A percentile compares a stretch with the other conserved stretches of the same genome.
Conservation (phyloP, 2,797 vertebrate species). For the Acanthopagrus latus region DNA sequence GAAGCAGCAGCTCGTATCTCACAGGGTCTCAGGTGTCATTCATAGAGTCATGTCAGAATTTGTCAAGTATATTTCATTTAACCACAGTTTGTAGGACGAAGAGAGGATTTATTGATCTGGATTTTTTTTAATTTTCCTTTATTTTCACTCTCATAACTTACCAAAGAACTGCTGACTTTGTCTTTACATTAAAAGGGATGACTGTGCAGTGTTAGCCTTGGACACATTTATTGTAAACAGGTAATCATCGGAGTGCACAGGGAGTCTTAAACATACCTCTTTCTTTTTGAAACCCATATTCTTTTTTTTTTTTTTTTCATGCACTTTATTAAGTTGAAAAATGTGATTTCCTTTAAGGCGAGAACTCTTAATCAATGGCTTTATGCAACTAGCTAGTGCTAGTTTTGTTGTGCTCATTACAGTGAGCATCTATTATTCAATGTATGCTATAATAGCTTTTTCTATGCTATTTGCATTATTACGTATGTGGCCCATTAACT, state of each 20-base stretch:
- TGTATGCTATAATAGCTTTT: constrained; percentile 56
- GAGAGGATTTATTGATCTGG: constrained; percentile 1
- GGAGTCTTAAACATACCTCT: constrained; percentile 12
- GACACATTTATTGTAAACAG: constrained; percentile 29
- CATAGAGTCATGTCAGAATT: constrained; percentile 10
- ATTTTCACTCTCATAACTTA: constrained; percentile 15
- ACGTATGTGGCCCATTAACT: constrained; percentile 67
- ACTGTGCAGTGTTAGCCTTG: constrained; percentile 13
- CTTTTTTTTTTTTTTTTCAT: constrained; percentile 8
- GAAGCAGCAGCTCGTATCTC: constrained; percentile 29
- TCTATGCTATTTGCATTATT: constrained; percentile 59
- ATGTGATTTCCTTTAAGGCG: constrained; percentile 39
- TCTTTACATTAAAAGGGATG: constrained; percentile 19
- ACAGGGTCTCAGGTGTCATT: constrained; percentile 8
- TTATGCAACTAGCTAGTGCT: constrained; percentile 15
- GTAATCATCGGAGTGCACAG: not conserved
- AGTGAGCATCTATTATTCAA: constrained; percentile 57
- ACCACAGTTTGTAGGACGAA: not conserved
- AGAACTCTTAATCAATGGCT: constrained; percentile 51
- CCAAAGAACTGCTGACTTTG: constrained; percentile 19
- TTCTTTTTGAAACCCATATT: constrained; percentile 36
- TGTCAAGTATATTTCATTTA: constrained; percentile 4
- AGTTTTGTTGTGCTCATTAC: constrained; percentile 53
- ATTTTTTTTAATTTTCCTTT: constrained; percentile 14
- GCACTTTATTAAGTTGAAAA: constrained; percentile 32